Base-by-base conservation (phyloP, 2,113 vertebrate genomes). In the Conger conger region DNA sequence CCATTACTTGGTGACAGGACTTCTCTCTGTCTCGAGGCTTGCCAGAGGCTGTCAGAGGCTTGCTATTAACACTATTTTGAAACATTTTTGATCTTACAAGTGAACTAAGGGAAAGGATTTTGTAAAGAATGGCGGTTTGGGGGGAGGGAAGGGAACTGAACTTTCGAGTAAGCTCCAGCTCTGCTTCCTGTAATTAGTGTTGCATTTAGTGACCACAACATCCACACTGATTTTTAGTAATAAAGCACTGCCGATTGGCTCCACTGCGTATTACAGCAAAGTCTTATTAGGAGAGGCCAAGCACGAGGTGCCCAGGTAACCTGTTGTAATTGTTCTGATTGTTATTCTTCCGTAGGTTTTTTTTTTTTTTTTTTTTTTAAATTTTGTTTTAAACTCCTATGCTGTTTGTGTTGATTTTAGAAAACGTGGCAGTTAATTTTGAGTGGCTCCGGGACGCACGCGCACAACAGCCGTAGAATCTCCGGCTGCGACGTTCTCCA, bases 191-290 rank as follows among this genome's bases (percentile, higher is more conserved):
- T 81, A 20, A 77, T 79, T 88, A 86, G 86, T 83, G 79, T 88
- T 85, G 87, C 84, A 80, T 30, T 40, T 45, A 17, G 42, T 86
- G 37, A 82, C 63, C 82, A 89, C 87, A 85, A 84, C 76, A 88
- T 82, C 85, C 79, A 83, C 88, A 88, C 83, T 83, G 38, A 90
- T 90, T 91, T n/a, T 63, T 88, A 92, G 90, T 92, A 91, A 93
- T 84, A 88, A 94, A 93, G 92, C 94, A 95, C 94, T 95, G 94
- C 94, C 94, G 93, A 91, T 93, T 92, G 92, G 94, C 93, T 94
- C 91, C 92, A 93, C 91, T 93, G 91, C 94, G 90, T 91, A 89
- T 94, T 92, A 90, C 86, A 91, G 92, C 92, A 93, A 38, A 91
- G 92, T 89, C 92, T 90, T 91, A 90, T 82, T 85, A 85, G 68